Evolutionary conservation across 2,797 vertebrate species (phyloP), one percentile per base, ranked within the genome.

Genomic region (Cirrhinus molitorella): DNA sequence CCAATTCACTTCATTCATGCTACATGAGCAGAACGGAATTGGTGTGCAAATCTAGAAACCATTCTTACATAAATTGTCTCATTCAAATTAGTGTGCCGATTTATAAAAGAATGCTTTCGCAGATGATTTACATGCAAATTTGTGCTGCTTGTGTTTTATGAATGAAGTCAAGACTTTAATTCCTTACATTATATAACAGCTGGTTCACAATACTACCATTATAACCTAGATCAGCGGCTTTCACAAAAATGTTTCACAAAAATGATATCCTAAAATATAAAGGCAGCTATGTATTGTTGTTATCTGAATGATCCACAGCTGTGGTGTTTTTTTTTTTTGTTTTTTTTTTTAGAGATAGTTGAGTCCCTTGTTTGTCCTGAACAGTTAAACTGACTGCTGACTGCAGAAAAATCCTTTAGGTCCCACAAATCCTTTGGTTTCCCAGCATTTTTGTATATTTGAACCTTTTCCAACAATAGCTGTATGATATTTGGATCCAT

Each of bases 101-200:
- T 77, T 28, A 47, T 23, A 45, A 28, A 61, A 77, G 23, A 63
- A 47, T 31, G 57, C 17, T 19, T 75, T 57, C 10, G 12, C 23
- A 77, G 43, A 77, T 76, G 10, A 77, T 59, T 76, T 76, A 57
- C 53, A 75, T 43, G 40, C 49, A 55, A 16, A 74, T 75, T 40
- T 40, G 31, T 75, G 61, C 16, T 45, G 55, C 37, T 61, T 4
- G 23, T 63, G 55, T 31, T 61, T 63, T 61, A 25, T 63, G 31
- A 40, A 74, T 57, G 31, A 40, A 7, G 12, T 12, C 51, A 55
- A 74, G 19, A 37, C 3, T 53, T 21, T n/a, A n/a, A 73, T 34
- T 51, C 19, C 71, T 73, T 53, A 28, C 31, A 57, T 57, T 74
- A 57, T 23, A 9, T 23, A 40, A 57, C 51, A 74, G n/a, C 51